Percentiles rank a stretch among this genome's conserved stretches.
These are phyloP conservation scores for Lochmaea capreae DNA, from an alignment of 2,888 invertebrate genomes.

Conservation along the genomic window DNA sequence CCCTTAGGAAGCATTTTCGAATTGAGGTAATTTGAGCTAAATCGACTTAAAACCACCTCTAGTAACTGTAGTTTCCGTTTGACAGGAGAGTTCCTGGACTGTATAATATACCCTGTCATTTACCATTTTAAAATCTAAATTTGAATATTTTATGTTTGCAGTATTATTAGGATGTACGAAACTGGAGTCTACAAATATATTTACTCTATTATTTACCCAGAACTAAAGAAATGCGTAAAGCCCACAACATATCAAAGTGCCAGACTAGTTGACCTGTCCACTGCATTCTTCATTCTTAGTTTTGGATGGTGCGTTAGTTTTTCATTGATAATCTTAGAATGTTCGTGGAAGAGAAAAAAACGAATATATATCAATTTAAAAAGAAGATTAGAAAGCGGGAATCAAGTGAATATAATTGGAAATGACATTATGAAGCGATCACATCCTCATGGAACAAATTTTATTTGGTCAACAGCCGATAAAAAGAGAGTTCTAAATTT, in stretches of 20 bases:
- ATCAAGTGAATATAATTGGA: background rate
- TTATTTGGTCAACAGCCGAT: too few species aligned
- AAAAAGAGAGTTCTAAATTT: too few species aligned
- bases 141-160: constrained; percentile 44
- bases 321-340: constrained; percentile 42
- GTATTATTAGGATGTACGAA: constrained; percentile 58
- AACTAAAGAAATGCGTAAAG: constrained; percentile 70
- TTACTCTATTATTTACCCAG: constrained; percentile 60
- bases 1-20: too few species aligned
- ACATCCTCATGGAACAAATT: too few species aligned
- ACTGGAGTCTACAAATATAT: constrained; percentile 48
- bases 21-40: too few species aligned
- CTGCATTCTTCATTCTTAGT: constrained; percentile 67
- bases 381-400: constrained; percentile 8
- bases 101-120: background rate
- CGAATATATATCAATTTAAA: constrained; percentile 31
- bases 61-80: too few species aligned
- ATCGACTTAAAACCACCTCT: too few species aligned
- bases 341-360: constrained; percentile 45
- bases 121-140: constrained; percentile 54
- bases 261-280: constrained; percentile 70
- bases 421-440: too few species aligned
- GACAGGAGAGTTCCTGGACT: too few species aligned
- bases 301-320: constrained; percentile 64
- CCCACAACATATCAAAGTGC: constrained; percentile 71